These are phyloP conservation scores for Poeciliopsis turneri DNA, from an alignment of 2,797 vertebrate genomes.

Conservation along the genomic window DNA sequence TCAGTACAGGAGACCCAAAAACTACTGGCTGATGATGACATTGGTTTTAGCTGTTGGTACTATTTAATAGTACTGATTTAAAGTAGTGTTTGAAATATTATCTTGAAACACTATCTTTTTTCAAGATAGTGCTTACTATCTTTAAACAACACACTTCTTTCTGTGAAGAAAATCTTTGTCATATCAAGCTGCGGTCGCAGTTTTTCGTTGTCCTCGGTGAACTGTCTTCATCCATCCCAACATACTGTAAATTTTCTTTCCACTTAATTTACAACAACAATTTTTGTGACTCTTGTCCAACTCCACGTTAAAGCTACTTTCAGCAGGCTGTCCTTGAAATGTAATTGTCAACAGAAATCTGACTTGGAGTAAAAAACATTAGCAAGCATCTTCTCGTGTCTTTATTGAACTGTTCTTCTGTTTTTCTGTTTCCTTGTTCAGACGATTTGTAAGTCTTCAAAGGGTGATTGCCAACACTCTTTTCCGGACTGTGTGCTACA, in stretches of 20 bases:
- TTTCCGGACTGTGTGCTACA: constrained; percentile 89
- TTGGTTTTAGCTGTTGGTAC: too few relatives aligned
- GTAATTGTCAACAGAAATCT: background rate
- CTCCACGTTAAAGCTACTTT: background rate
- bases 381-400: background rate
- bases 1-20: too few relatives aligned
- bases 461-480: constrained; percentile 86
- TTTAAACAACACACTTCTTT: background rate
- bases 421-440: constrained; percentile 50
- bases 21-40: too few relatives aligned
- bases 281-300: background rate
- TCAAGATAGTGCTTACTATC: background rate
- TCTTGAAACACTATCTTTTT: too few relatives aligned
- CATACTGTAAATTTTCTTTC: background rate
- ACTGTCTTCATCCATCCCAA: background rate
- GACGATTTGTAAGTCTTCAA: constrained; percentile 85
- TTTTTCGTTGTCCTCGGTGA: too few relatives aligned
- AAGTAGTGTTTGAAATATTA: too few relatives aligned
- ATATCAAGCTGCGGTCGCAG: too few relatives aligned
- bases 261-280: background rate
- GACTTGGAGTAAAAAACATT: background rate
- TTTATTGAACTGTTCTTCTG: background rate
- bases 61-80: too few relatives aligned
- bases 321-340: background rate
- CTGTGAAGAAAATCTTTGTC: background rate